These are phyloP conservation scores for Helarctos malayanus DNA, from an alignment of 2,797 vertebrate genomes.

Conservation along the genomic window DNA sequence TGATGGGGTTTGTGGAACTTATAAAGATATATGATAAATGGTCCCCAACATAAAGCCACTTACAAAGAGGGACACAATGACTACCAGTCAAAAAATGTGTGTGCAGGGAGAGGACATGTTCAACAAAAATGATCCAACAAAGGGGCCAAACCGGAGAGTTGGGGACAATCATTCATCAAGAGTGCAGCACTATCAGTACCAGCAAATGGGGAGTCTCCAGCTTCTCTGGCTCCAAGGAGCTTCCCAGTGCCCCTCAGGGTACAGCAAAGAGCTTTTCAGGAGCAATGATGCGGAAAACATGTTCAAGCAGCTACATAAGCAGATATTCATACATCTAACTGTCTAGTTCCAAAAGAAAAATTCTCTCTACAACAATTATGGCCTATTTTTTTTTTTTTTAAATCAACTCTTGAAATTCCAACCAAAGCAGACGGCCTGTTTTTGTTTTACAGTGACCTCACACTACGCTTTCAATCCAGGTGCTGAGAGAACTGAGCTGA, in stretches of 20 bases:
- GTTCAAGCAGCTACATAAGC: neutral
- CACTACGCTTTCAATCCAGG: conserved; percentile 87
- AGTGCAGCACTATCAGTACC: neutral
- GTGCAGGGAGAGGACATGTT: fast-evolving
- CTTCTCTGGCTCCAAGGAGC: neutral
- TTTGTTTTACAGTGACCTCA: conserved; percentile 88
- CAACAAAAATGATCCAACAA: neutral
- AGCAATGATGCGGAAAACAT: neutral
- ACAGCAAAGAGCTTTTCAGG: neutral
- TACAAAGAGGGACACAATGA: neutral
- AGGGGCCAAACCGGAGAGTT: neutral
- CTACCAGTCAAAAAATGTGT: neutral
- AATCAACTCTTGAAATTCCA: conserved; percentile 63
- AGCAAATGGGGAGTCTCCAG: neutral
- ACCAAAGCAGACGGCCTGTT: conserved; percentile 77
- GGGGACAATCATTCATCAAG: neutral
- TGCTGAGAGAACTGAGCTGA: conserved; percentile 88
- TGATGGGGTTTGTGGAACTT: neutral
- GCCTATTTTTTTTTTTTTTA: conserved; percentile 34
- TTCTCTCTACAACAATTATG: neutral
- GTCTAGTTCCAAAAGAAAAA: conserved; percentile 28
- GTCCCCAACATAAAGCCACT: neutral
- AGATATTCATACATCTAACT: neutral
- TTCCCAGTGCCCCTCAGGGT: neutral
- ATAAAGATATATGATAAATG: neutral